These are phyloP conservation scores for Ichneumoninae sp. DNA, from an alignment of 2,888 invertebrate genomes.

Conservation along the genomic window DNA sequence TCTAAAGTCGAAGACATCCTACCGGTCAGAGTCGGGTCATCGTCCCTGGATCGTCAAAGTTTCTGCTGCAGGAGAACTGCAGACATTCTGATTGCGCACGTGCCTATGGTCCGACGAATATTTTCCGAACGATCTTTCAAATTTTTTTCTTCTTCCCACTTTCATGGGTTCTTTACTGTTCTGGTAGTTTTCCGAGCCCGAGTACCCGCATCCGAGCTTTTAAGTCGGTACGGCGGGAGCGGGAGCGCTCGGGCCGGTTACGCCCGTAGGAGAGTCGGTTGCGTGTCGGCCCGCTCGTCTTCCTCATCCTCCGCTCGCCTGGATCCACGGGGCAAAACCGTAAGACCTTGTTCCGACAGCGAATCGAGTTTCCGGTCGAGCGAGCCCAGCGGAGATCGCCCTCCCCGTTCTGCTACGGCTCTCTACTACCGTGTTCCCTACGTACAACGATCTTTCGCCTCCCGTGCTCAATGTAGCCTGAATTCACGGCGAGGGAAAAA, in stretches of 20 bases:
- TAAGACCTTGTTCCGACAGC: constrained; percentile 72
- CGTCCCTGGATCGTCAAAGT: not conserved
- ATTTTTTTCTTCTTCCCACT: not conserved
- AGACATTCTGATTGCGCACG: not conserved
- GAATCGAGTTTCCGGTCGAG: constrained; percentile 74
- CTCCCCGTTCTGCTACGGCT: constrained; percentile 21
- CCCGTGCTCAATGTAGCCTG: constrained; percentile 73
- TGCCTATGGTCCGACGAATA: not conserved
- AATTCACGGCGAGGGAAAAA: constrained; percentile 64
- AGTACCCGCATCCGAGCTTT: constrained; percentile 62
- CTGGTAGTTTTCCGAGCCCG: constrained; percentile 54
- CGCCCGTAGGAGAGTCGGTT: constrained; percentile 51
- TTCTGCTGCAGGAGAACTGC: not conserved
- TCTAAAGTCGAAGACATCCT: not conserved
- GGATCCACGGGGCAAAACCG: constrained; percentile 64
- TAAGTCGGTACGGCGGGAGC: constrained; percentile 44
- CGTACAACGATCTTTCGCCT: constrained; percentile 47
- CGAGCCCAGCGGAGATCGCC: constrained; percentile 68
- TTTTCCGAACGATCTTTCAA: not conserved
- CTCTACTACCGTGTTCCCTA: constrained; percentile 22
- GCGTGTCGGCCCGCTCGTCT: constrained; percentile 62
- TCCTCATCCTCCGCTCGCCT: constrained; percentile 47
- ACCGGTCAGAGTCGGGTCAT: not conserved
- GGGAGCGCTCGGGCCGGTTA: not conserved
- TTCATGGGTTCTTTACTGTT: constrained; percentile 29